Evolutionary conservation across 2,797 vertebrate genomes (phyloP).

Genomic region (Antennarius maculatus): DNA sequence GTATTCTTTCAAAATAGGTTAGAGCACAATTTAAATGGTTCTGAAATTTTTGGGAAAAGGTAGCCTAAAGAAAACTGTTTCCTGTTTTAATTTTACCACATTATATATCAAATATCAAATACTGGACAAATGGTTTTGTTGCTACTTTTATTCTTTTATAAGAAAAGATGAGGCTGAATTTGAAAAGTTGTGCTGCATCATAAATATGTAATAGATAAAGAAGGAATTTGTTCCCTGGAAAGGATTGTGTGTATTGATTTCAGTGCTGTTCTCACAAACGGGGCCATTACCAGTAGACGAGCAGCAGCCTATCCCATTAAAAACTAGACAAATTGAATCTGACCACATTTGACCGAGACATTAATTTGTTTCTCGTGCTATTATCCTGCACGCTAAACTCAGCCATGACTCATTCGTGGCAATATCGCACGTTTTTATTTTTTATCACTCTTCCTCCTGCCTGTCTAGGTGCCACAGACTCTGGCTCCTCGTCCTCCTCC

Average conservation of each 20-base stretch:
- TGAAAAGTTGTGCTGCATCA: conserved; percentile 31
- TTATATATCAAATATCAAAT: too few species aligned
- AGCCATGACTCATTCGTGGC: conserved; percentile 15
- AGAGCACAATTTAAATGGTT: conserved; percentile 33
- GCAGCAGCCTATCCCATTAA: conserved; percentile 47
- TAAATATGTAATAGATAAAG: conserved; percentile 56
- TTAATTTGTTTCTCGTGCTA: conserved; percentile 39
- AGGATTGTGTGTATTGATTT: conserved; percentile 69
- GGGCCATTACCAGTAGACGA: conserved; percentile 57
- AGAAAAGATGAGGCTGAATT: conserved; percentile 12
- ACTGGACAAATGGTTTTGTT: too few species aligned
- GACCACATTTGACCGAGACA: conserved; percentile 17
- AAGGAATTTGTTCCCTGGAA: conserved; percentile 41
- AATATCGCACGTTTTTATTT: conserved; percentile 11
- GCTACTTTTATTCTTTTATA: too few species aligned
- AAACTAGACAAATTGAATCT: conserved; percentile 59
- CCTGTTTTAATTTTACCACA: not conserved
- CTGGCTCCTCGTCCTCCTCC: conserved; percentile 95
- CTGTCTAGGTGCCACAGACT: conserved; percentile 92
- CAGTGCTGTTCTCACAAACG: conserved; percentile 64
- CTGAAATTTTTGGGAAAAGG: conserved; percentile 40
- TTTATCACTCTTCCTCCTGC: conserved; percentile 6
- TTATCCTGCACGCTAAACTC: conserved; percentile 24
- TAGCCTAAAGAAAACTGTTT: conserved; percentile 36
- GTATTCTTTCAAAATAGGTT: not conserved